Evolutionary conservation across 2,797 vertebrate genomes (phyloP).

Genomic region (Danio aesculapii): DNA sequence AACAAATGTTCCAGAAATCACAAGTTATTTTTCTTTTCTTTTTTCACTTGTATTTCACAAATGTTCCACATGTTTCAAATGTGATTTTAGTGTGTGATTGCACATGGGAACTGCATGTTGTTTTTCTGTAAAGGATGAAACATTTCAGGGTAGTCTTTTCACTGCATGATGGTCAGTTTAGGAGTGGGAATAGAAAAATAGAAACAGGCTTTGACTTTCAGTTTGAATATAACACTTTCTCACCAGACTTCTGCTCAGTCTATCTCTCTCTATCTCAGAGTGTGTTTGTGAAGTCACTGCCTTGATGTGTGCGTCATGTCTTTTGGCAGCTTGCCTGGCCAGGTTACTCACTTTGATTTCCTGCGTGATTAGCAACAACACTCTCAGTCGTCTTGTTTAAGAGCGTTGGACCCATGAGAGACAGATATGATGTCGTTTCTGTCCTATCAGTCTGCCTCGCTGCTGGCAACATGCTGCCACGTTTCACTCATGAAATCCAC

Average conservation of each 20-base stretch:
- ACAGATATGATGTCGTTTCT: background rate
- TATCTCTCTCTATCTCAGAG: background rate
- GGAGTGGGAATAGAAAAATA: background rate
- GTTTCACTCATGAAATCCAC: constrained; percentile 11
- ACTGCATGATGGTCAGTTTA: background rate
- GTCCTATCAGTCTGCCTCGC: constrained; percentile 2
- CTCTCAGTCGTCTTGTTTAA: background rate
- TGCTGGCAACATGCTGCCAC: background rate
- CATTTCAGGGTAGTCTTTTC: background rate
- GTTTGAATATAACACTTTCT: background rate
- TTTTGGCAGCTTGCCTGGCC: constrained; percentile 1
- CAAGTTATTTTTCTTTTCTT: no score
- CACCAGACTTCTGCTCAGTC: background rate
- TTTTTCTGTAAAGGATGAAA: background rate
- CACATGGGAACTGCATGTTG: no score
- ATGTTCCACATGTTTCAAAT: no score
- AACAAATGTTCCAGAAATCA: no score
- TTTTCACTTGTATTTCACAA: no score
- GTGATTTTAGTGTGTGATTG: no score
- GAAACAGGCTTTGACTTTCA: background rate
- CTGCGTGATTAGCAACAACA: constrained; percentile 25
- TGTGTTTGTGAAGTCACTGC: background rate
- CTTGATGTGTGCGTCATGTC: constrained; percentile 4
- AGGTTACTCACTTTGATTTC: constrained; percentile 24
- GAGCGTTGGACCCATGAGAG: background rate